Base-by-base conservation (phyloP, 2,888 invertebrate species). In the Agonopterix subpropinquella region DNA sequence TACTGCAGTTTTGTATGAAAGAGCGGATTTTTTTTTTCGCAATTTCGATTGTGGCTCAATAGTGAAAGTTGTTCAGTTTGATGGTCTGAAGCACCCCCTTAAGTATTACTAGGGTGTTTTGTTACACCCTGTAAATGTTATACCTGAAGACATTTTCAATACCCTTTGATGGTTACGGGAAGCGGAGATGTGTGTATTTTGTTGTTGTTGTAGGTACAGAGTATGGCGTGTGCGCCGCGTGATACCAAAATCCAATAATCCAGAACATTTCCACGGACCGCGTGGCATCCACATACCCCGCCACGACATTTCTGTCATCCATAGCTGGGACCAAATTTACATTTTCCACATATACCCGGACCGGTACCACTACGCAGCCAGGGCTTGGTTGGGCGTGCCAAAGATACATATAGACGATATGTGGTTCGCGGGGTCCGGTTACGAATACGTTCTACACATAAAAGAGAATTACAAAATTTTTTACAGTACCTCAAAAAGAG, bases 221-320 rank as follows among this genome's bases (percentile, higher is more conserved):
- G 64, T 66, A 0, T 64, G 61, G 61, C 50, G 64, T 0, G 52
- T 58, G 0, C 54, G 61, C 11, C 52, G 68, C 2, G 1, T 68
- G 1, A 51, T 64, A 4, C 64, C 65, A 0, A 53, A 50, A 15
- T 67, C 66, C 47, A 43, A 44, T 10, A 70, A 64, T 42, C 65
- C 67, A 0, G 68, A 70, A 48, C 70, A 70, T 48, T 50, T 54
- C 36, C 66, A 67, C 11, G 70, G 70, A 0, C 57, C 59, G 0
- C 49, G 59, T 28, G 66, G 64, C 3, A 36, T 36, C 2, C 67
- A 68, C 37, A 37, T 42, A 0, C 62, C 66, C 0, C 53, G 66
- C 1, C 67, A 67, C 45, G 66, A 67, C 39, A 45, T 66, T 0
- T 43, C 56, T 1, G 13, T 66, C 7, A 60, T 67, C 1, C 54